Evolutionary conservation across 2,797 vertebrate genomes (phyloP).

Genomic region (Squalus acanthias): DNA sequence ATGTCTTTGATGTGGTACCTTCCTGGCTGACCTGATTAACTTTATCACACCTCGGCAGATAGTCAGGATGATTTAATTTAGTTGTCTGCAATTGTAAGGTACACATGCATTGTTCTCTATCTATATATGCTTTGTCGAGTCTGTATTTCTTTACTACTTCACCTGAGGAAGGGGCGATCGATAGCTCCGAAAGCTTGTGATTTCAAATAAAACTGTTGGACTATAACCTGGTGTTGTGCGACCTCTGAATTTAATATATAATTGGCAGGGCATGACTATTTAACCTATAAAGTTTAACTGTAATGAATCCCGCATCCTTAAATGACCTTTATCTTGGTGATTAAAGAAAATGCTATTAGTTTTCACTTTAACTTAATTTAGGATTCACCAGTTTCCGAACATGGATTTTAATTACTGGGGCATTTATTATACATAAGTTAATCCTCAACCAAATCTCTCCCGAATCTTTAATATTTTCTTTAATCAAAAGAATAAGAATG

Average conservation of each 20-base stretch:
- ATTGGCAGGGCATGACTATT: background rate
- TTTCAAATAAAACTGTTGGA: too few species aligned
- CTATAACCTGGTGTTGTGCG: too few species aligned
- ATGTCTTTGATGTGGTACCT: too few species aligned
- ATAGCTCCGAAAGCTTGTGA: too few species aligned
- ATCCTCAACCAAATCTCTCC: background rate
- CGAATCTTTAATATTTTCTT: background rate
- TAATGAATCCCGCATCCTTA: background rate
- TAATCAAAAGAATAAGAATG: background rate
- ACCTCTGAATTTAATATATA: background rate
- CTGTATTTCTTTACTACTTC: too few species aligned
- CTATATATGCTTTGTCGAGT: too few species aligned
- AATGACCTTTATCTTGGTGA: background rate
- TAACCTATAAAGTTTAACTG: background rate
- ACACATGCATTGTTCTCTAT: too few species aligned
- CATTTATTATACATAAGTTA: background rate
- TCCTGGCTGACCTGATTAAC: too few species aligned
- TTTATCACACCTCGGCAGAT: too few species aligned
- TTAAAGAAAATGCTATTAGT: background rate
- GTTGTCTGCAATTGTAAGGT: too few species aligned
- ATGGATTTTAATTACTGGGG: background rate
- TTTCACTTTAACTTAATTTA: constrained; percentile 1
- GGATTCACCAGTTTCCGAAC: background rate
- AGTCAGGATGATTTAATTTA: too few species aligned
- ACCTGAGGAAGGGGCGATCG: too few species aligned